phyloP scores from a whole-genome alignment of 2,888 invertebrate genomes.

The Cantharis nigra region DNA sequence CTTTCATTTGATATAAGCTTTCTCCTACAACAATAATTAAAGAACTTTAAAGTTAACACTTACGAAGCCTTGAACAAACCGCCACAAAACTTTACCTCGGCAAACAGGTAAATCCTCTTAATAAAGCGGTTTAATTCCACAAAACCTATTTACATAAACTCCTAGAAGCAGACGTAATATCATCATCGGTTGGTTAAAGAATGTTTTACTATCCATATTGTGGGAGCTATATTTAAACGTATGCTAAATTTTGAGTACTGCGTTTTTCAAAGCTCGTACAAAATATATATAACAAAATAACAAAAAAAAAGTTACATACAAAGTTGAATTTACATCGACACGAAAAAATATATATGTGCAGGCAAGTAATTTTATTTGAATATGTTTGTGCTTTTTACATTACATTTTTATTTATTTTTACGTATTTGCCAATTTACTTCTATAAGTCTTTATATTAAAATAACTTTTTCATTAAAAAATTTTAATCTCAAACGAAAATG shows the following conservation, averaged over 20 bases:
- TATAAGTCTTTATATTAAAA: too few relatives aligned
- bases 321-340: background rate
- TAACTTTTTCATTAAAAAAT: too few relatives aligned
- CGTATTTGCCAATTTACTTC: background rate
- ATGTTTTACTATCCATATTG: background rate
- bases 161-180: constrained; percentile 25
- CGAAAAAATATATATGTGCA: background rate
- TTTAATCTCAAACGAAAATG: too few relatives aligned
- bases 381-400: background rate
- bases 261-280: background rate
- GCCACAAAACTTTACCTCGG: constrained; percentile 13
- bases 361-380: background rate
- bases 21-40: background rate
- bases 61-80: constrained; percentile 1
- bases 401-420: background rate
- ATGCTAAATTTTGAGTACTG: background rate
- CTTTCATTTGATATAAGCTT: background rate
- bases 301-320: background rate
- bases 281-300: background rate
- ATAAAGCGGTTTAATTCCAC: constrained; percentile 44
- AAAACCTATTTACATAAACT: constrained; percentile 43
- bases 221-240: background rate
- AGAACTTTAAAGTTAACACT: constrained; percentile 1
- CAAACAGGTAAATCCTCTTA: constrained; percentile 46
- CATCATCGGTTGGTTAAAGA: constrained; percentile 13